Percentiles rank a stretch among this genome's conserved stretches.
Conservation (phyloP, 2,113 vertebrate genomes). For the Cheilinus undulatus region DNA sequence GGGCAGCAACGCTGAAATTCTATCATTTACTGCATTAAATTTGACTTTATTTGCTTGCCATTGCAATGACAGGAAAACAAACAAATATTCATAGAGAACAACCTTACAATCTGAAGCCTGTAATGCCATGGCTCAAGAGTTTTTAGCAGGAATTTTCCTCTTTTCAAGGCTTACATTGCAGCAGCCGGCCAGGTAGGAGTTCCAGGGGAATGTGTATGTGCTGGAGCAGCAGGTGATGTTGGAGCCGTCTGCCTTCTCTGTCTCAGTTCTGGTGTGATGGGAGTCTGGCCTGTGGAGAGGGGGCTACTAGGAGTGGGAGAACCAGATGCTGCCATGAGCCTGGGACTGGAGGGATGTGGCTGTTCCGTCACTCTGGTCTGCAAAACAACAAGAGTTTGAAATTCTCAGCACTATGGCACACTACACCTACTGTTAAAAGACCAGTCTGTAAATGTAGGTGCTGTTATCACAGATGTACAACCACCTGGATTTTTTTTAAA, state of each 20-base stretch:
- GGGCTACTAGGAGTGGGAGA: slow-evolving; percentile 8
- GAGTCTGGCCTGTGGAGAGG: background rate
- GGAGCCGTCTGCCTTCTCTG: slow-evolving; percentile 66
- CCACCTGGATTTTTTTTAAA: background rate
- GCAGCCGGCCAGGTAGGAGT: slow-evolving; percentile 44
- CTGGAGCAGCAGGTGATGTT: slow-evolving; percentile 17
- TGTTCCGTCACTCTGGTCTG: slow-evolving; percentile 40
- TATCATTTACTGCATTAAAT: background rate
- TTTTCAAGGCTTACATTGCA: slow-evolving; percentile 53
- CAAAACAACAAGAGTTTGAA: slow-evolving; percentile 15
- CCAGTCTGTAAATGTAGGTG: background rate
- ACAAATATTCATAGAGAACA: too few species aligned
- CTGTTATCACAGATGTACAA: background rate
- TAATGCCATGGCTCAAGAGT: too few species aligned
- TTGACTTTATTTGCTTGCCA: background rate
- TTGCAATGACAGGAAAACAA: too few species aligned
- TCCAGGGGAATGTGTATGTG: slow-evolving; percentile 8
- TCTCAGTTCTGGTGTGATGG: slow-evolving; percentile 62
- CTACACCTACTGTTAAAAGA: background rate
- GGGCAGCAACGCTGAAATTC: background rate
- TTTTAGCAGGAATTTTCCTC: background rate
- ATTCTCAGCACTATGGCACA: background rate
- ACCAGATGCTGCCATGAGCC: background rate
- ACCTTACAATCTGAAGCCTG: too few species aligned
- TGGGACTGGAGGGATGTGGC: slow-evolving; percentile 4